Percentiles rank a stretch among this genome's conserved stretches.
phyloP scores from a whole-genome alignment of 2,113 vertebrate species.

The Amia ocellicauda region DNA sequence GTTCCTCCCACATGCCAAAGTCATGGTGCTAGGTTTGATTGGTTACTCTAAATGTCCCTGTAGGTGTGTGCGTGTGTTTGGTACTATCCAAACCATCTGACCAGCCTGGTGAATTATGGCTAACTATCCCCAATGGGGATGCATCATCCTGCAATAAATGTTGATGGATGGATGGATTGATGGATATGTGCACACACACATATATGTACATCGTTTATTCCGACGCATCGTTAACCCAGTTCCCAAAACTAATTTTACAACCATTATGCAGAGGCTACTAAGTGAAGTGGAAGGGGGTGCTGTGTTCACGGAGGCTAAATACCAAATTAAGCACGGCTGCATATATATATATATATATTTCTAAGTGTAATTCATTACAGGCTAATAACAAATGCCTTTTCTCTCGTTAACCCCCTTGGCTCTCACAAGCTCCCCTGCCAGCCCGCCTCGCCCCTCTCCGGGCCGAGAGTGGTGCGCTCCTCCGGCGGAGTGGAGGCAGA shows the following conservation, averaged over 20 bases:
- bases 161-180: no score
- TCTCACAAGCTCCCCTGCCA: background rate
- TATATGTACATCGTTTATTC: background rate
- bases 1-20: no score
- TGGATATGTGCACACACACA: background rate
- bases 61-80: no score
- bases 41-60: no score
- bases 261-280: background rate
- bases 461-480: conserved; percentile 35
- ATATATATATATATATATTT: background rate
- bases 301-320: background rate
- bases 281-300: background rate
- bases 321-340: background rate
- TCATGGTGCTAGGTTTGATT: no score
- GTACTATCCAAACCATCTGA: no score
- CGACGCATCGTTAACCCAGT: conserved; percentile 36
- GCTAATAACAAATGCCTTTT: background rate
- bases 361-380: background rate
- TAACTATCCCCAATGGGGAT: no score
- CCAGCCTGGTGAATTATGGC: no score
- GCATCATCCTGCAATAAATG: no score
- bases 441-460: conserved; percentile 3
- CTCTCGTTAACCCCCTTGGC: background rate
- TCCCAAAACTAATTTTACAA: conserved; percentile 10
- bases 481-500: conserved; percentile 10